Base-by-base conservation (phyloP, 1,140 invertebrate genomes). In the Drosophila varians region DNA sequence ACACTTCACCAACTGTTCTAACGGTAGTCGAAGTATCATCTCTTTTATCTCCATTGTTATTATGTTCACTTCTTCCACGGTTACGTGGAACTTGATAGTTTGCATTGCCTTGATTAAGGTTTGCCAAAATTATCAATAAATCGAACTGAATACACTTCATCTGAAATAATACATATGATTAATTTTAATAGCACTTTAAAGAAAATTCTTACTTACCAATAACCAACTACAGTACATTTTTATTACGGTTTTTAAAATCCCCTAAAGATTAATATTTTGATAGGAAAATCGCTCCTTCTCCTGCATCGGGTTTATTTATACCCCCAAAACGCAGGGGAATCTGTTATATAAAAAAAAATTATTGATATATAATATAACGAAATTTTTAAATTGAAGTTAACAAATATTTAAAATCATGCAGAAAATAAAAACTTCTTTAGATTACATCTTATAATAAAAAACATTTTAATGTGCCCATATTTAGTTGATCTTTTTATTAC, bases 1-100 rank as follows among this genome's bases (percentile, higher is more conserved):
- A 74, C 9, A 91, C 79, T 71, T 91, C 90, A 0, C 90, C 90
- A 26, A 76, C 79, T 21, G 54, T 45, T 4, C 58, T 36, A 1
- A 68, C 68, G 8, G 42, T 70, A 8, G 52, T 47, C 5, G 64
- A 36, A 5, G 60, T n/a, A 16, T 53, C 28, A 26, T 66, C 62
- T 14, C 18, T 36, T 53, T 66, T 66, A 1, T 14, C n/a, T 6
- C 26, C 60, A 34, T 66, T 66, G 18, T 26, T 64, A 9, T 25
- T 60, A 45, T 53, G 74, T 5, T 40, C 54, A 28, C 34, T 58
- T 66, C 49, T 65, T 11, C 84, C 58, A 8, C 47, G 78, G 19
- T 28, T 64, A 12, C 71, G 79, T 21, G 14, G 11, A 42, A 57
- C 69, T n/a, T 75, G n/a, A 46, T 60, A 82, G 16, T 55, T 83